Percentiles rank a stretch among this genome's conserved stretches.
Evolutionary conservation across 2,888 invertebrate species (phyloP).

Genomic region (Gasteruption jaculator): DNA sequence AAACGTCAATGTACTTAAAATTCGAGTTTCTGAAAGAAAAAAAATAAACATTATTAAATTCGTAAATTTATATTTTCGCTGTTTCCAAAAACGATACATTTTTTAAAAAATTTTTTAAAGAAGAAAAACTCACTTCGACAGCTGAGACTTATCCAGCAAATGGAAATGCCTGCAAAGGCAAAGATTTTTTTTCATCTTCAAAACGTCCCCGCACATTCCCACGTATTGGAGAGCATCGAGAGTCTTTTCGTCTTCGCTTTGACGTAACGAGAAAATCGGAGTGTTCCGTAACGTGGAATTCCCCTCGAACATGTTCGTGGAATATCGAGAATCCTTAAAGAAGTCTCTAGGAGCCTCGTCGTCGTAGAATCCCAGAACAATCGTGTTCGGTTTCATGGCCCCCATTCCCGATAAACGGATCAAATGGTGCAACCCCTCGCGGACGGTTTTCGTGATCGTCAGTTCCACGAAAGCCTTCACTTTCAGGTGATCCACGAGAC

Average conservation of each 20-base stretch:
- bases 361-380: slow-evolving; percentile 92
- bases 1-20: slow-evolving; percentile 88
- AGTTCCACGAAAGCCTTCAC: slow-evolving; percentile 96
- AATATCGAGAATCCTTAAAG: slow-evolving; percentile 57
- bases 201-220: slow-evolving; percentile 78
- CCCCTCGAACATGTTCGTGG: slow-evolving; percentile 55
- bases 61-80: background rate
- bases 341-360: slow-evolving; percentile 71
- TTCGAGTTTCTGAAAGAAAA: slow-evolving; percentile 58
- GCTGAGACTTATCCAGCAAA: slow-evolving; percentile 71
- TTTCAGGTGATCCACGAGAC: slow-evolving; percentile 90
- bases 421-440: slow-evolving; percentile 89
- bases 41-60: slow-evolving; percentile 14
- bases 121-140: slow-evolving; percentile 59
- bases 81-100: slow-evolving; percentile 10
- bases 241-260: slow-evolving; percentile 49
- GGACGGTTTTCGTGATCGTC: slow-evolving; percentile 77
- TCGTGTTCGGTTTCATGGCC: slow-evolving; percentile 99
- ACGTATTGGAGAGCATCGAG: slow-evolving; percentile 69
- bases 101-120: slow-evolving; percentile 1
- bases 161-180: slow-evolving; percentile 91
- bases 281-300: slow-evolving; percentile 44
- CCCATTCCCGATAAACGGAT: slow-evolving; percentile 90
- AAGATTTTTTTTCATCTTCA: slow-evolving; percentile 91
- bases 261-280: slow-evolving; percentile 57